Conservation (phyloP, 1,140 invertebrate species). For the Hylaeus anthracinus region DNA sequence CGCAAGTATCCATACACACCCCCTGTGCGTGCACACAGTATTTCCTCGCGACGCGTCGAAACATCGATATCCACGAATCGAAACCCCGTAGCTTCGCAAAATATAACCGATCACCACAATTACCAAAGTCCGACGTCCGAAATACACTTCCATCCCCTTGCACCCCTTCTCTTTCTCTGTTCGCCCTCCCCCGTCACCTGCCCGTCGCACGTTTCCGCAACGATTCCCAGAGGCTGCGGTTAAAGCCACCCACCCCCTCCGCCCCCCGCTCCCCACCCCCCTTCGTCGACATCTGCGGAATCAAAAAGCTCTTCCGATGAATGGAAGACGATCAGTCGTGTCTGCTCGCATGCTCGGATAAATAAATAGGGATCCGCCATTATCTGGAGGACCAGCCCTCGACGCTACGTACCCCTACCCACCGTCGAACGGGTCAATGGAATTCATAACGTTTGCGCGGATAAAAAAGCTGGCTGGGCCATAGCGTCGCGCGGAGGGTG, state of each 20-base stretch:
- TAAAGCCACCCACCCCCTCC: conserved; percentile 32
- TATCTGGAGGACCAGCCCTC: conserved; percentile 75
- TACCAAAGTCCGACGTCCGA: conserved; percentile 27
- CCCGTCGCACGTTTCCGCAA: conserved; percentile 24
- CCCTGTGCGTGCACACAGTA: too few relatives aligned
- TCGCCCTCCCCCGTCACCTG: background rate
- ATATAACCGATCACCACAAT: conserved; percentile 45
- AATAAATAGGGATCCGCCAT: conserved; percentile 77
- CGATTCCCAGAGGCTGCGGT: conserved; percentile 47
- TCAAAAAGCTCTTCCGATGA: conserved; percentile 64
- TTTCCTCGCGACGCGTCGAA: too few relatives aligned
- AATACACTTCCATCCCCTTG: background rate
- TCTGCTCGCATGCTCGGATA: conserved; percentile 70
- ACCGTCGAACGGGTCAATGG: conserved; percentile 74
- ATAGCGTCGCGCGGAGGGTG: conserved; percentile 55
- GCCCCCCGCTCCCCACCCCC: too few relatives aligned
- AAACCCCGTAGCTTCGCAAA: background rate
- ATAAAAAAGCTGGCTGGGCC: conserved; percentile 71
- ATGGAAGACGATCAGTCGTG: conserved; percentile 67
- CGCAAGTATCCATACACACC: too few relatives aligned
- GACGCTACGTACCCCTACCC: conserved; percentile 67
- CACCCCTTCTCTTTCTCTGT: conserved; percentile 1
- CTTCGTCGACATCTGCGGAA: conserved; percentile 53
- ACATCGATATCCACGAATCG: too few relatives aligned
- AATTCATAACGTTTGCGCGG: conserved; percentile 77